Conservation (phyloP, 2,888 invertebrate species). For the Cheilosia urbana region DNA sequence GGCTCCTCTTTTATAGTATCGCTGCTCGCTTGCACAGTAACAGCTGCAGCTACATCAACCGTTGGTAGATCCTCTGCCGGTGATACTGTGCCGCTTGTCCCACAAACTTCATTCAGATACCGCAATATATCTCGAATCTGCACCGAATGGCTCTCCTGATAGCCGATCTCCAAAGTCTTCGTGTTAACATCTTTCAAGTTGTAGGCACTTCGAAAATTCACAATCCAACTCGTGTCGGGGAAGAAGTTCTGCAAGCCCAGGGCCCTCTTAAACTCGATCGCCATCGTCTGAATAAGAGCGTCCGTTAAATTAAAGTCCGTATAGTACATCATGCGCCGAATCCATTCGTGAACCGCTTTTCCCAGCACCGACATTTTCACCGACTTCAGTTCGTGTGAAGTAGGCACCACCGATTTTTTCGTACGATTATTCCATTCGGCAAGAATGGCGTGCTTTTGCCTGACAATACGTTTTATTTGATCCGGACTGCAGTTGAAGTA, state of each 20-base stretch:
- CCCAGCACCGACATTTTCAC: constrained; percentile 81
- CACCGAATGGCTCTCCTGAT: constrained; percentile 81
- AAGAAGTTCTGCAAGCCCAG: constrained; percentile 81
- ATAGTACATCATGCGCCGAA: constrained; percentile 82
- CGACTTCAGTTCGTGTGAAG: constrained; percentile 80
- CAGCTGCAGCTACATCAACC: background rate
- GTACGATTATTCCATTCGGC: constrained; percentile 82
- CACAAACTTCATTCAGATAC: constrained; percentile 33
- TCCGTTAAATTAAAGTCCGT: constrained; percentile 81
- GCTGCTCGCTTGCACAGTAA: background rate
- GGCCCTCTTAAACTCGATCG: constrained; percentile 81
- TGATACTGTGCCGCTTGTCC: background rate
- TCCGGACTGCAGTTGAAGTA: constrained; percentile 82
- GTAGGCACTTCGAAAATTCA: constrained; percentile 81
- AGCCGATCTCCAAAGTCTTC: constrained; percentile 79
- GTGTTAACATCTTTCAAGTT: constrained; percentile 80
- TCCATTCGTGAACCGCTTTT: constrained; percentile 82
- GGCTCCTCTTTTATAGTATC: constrained; percentile 7
- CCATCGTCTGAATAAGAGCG: constrained; percentile 82
- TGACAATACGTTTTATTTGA: constrained; percentile 82
- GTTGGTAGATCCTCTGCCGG: background rate
- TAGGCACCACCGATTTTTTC: constrained; percentile 79
- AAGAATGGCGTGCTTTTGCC: constrained; percentile 80
- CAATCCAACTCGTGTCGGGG: constrained; percentile 82
- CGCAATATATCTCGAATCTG: constrained; percentile 78